Evolutionary conservation across 2,113 vertebrate genomes (phyloP), one percentile per base, ranked within the genome.

Genomic region (Cavia porcellus): DNA sequence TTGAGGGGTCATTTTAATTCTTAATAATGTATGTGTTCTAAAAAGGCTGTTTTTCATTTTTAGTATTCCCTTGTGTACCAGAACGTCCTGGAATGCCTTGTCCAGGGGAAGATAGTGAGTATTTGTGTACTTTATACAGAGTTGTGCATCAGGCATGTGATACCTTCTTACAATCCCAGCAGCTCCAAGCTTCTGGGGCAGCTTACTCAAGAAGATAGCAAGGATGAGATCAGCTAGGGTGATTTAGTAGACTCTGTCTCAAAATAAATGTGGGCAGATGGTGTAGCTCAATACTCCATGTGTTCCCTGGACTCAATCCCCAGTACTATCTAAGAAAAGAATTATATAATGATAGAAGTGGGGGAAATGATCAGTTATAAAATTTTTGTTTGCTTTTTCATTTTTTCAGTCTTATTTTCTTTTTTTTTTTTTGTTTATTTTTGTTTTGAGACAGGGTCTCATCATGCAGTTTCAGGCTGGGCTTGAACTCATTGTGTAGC

Each of bases 21-120:
- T 81, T 0, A 92, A 5, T 89, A 89, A 91, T 81, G 81, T 90
- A 72, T 89, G 12, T 98, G 38, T 77, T 93, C 32, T 14, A 94
- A 91, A 75, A 50, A 74, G 96, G 12, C 75, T 95, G 50, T 91
- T 97, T 97, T 80, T 84, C 57, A 45, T 94, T 93, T 70, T 98
- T 97, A 99, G 99, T 99, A n/a, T 99, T 99, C 94, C 99, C 99
- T 11, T 99, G 99, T 98, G 97, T 99, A 90, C 99, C 99, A 89
- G 99, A 99, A 98, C 99, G 99, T 95, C 99, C 99, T 95, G 99
- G 99, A 91, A 99, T 99, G 99, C 99, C 99, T 1, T 99, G 99
- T 98, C 99, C 99, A 19, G 99, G 99, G 97, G 99, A 99, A 98
- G 99, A 99, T 82, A 99, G 99, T 99, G 98, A 99, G 99, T 99